Percentiles rank a stretch among this genome's conserved stretches.
Evolutionary conservation across 1,140 invertebrate genomes (phyloP).

Genomic region (Yoshiicerus persimilis): DNA sequence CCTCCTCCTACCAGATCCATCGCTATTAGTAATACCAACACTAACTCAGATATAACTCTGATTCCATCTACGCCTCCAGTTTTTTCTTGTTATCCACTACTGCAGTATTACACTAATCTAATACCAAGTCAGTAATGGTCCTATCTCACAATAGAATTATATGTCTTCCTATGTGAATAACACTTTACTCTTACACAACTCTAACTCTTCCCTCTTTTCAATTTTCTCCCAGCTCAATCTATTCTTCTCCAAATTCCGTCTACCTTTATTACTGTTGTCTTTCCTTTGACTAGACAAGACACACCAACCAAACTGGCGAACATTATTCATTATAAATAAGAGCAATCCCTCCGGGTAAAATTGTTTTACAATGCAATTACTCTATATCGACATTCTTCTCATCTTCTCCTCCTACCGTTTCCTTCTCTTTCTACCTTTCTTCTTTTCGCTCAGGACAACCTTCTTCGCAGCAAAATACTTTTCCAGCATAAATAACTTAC

Average conservation of each 20-base stretch:
- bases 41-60: neutral
- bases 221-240: neutral
- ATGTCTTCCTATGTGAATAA: no score
- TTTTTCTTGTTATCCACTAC: neutral
- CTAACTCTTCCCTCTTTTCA: neutral
- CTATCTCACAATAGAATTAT: neutral
- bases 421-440: neutral
- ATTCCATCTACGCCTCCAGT: neutral
- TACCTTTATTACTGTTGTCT: conserved; percentile 12
- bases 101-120: neutral
- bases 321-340: neutral
- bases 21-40: neutral
- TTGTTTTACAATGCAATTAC: neutral
- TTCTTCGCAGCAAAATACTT: no score
- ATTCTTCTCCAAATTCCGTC: neutral
- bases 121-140: neutral
- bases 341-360: neutral
- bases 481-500: no score
- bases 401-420: neutral
- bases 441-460: no score
- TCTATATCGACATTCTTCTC: neutral
- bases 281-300: neutral
- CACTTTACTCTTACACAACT: neutral
- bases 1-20: no score
- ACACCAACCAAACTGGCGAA: neutral